Evolutionary conservation across 2,888 invertebrate genomes (phyloP).

Genomic region (Zele albiditarsus): DNA sequence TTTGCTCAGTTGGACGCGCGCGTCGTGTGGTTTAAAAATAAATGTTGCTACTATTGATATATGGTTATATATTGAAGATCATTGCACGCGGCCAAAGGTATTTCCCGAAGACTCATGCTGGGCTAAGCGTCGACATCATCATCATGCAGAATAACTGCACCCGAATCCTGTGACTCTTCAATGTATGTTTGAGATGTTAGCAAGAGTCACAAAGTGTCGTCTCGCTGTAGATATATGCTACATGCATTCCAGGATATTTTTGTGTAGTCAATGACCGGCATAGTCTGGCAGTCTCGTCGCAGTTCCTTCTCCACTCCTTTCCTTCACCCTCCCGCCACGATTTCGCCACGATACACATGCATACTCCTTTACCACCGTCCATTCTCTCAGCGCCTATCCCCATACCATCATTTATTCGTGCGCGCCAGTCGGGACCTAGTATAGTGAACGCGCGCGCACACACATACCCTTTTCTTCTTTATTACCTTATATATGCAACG

Average conservation of each 20-base stretch:
- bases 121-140: constrained; percentile 19
- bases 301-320: constrained; percentile 2
- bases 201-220: constrained; percentile 10
- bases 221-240: constrained; percentile 16
- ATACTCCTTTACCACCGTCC: neutral
- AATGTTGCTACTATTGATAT: constrained; percentile 3
- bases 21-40: constrained; percentile 10
- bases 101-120: constrained; percentile 13
- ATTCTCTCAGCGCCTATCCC: neutral
- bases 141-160: constrained; percentile 20
- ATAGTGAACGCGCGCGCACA: neutral
- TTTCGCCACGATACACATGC: constrained; percentile 11
- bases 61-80: constrained; percentile 19
- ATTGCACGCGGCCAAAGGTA: constrained; percentile 16
- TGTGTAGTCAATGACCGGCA: constrained; percentile 41
- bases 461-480: neutral
- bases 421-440: neutral
- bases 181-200: constrained; percentile 4
- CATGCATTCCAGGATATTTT: constrained; percentile 37
- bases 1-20: constrained; percentile 20
- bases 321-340: constrained; percentile 7
- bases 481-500: neutral
- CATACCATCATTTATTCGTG: constrained; percentile 8
- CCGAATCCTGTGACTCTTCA: neutral
- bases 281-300: constrained; percentile 28